phyloP scores from a whole-genome alignment of 2,113 vertebrate species.

The Lophura nycthemera region DNA sequence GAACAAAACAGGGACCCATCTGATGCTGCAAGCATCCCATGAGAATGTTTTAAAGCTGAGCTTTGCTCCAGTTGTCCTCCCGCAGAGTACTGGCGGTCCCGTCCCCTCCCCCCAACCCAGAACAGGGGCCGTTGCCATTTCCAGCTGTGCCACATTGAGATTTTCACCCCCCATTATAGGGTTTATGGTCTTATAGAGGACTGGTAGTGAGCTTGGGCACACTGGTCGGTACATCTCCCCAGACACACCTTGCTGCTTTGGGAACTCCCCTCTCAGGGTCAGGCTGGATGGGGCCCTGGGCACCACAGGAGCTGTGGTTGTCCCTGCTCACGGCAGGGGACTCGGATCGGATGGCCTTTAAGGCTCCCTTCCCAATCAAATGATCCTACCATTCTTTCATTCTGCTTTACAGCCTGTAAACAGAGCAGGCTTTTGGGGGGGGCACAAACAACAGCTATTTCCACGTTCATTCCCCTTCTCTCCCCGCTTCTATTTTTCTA shows the following conservation, averaged over 20 bases:
- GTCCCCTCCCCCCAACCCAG: not conserved
- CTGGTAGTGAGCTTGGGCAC: not conserved
- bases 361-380: too few relatives aligned
- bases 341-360: too few relatives aligned
- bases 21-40: not conserved
- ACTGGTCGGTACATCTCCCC: not conserved
- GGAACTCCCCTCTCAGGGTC: not conserved
- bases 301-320: too few relatives aligned
- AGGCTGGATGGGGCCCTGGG: too few relatives aligned
- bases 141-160: not conserved
- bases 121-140: not conserved
- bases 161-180: not conserved
- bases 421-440: not conserved
- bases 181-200: rapidly evolving
- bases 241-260: not conserved
- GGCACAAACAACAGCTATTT: not conserved
- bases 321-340: too few relatives aligned
- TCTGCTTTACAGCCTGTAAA: not conserved
- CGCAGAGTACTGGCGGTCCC: not conserved
- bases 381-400: too few relatives aligned
- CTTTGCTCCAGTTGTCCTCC: not conserved
- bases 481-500: not conserved
- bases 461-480: too few relatives aligned
- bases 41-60: not conserved
- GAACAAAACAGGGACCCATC: rapidly evolving